These are phyloP conservation scores for Bovichtus diacanthus DNA, from an alignment of 2,797 vertebrate genomes.

Conservation along the genomic window DNA sequence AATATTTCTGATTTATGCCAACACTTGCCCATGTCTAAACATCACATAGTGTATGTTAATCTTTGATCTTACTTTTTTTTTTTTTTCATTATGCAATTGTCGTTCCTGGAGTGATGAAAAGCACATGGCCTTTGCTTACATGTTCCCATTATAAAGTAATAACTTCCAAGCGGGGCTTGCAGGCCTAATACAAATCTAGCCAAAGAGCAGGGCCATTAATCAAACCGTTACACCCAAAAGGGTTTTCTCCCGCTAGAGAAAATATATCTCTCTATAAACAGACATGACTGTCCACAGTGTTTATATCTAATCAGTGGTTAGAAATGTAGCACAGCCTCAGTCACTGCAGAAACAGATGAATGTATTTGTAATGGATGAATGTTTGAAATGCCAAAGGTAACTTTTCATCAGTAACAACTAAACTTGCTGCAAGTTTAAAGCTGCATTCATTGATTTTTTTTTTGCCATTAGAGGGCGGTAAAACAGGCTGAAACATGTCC, in stretches of 20 bases:
- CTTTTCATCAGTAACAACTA: background rate
- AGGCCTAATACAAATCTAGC: slow-evolving; percentile 65
- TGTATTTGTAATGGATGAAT: background rate
- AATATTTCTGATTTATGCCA: background rate
- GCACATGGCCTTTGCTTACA: slow-evolving; percentile 79
- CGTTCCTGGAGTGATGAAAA: slow-evolving; percentile 57
- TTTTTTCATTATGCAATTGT: slow-evolving; percentile 30
- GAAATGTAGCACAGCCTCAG: slow-evolving; percentile 13
- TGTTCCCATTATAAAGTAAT: slow-evolving; percentile 79
- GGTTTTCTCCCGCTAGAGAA: slow-evolving; percentile 42
- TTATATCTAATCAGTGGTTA: slow-evolving; percentile 46
- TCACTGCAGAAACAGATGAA: background rate
- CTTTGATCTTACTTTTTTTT: slow-evolving; percentile 27
- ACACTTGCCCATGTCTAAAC: slow-evolving; percentile 21
- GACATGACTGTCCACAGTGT: slow-evolving; percentile 30
- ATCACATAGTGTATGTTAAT: background rate
- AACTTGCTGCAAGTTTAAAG: background rate
- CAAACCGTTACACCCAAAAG: slow-evolving; percentile 56
- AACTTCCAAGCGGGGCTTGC: slow-evolving; percentile 59
- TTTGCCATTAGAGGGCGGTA: background rate
- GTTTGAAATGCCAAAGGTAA: slow-evolving; percentile 1
- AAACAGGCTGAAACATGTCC: background rate
- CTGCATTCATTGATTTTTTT: background rate
- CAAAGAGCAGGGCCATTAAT: slow-evolving; percentile 64
- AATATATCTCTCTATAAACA: slow-evolving; percentile 64